Percentiles rank a stretch among this genome's conserved stretches.
Conservation (phyloP, 2,888 invertebrate species). For the Linyphia triangularis region DNA sequence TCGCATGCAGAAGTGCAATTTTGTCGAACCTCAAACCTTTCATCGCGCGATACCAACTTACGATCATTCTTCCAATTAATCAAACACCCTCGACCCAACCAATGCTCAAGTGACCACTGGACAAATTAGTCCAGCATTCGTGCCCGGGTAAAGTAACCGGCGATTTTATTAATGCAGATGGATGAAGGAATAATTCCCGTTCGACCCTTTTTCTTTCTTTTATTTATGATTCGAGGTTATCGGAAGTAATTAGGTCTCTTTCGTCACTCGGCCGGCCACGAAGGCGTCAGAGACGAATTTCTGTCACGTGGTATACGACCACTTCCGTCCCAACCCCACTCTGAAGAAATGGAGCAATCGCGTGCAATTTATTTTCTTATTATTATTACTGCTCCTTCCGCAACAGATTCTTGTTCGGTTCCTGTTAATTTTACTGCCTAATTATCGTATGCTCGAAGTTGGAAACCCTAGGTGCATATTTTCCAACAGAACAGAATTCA, state of each 20-base stretch:
- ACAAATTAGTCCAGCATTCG: slow-evolving; percentile 46
- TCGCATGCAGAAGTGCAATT: slow-evolving; percentile 22
- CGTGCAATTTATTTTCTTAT: slow-evolving; percentile 33
- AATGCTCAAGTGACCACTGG: slow-evolving; percentile 30
- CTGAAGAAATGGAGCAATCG: slow-evolving; percentile 53
- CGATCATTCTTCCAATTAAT: slow-evolving; percentile 46
- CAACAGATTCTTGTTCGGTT: slow-evolving; percentile 26
- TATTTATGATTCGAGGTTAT: background rate
- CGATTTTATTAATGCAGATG: slow-evolving; percentile 60
- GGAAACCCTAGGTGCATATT: slow-evolving; percentile 36
- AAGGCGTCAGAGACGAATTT: slow-evolving; percentile 68
- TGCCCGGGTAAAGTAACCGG: background rate
- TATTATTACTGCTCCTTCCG: background rate
- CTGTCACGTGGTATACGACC: slow-evolving; percentile 51
- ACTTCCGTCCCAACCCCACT: slow-evolving; percentile 51
- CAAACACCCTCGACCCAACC: slow-evolving; percentile 40
- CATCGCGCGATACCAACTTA: background rate
- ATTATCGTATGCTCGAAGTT: slow-evolving; percentile 19
- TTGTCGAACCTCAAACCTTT: slow-evolving; percentile 1
- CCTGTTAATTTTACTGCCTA: slow-evolving; percentile 57
- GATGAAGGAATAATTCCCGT: slow-evolving; percentile 34
- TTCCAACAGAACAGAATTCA: slow-evolving; percentile 30
- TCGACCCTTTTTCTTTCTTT: background rate
- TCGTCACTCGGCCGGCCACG: slow-evolving; percentile 50
- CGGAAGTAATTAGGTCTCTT: slow-evolving; percentile 62